These are phyloP conservation scores for Trichogramma dendrolimi DNA, from an alignment of 2,888 invertebrate species.

Conservation along the genomic window DNA sequence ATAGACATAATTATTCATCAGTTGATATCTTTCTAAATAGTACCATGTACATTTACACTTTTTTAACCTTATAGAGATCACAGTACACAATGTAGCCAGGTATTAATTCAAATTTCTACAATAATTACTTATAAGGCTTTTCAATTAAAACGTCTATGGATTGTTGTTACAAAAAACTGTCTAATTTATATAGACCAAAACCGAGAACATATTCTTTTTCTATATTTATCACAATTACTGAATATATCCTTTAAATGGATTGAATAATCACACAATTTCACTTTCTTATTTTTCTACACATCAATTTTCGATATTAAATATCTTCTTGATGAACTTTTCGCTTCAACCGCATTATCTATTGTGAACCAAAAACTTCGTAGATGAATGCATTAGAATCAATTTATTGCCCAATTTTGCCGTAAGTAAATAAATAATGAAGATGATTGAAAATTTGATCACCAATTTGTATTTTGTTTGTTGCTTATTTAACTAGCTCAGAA, in stretches of 20 bases:
- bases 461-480: too few species aligned
- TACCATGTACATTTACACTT: conserved; percentile 35
- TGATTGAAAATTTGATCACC: too few species aligned
- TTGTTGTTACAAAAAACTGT: conserved; percentile 25
- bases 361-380: too few species aligned
- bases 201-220: conserved; percentile 15
- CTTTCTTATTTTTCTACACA: too few species aligned
- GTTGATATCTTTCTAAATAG: conserved; percentile 24
- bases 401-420: too few species aligned
- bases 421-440: too few species aligned
- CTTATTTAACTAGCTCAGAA: too few species aligned
- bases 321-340: too few species aligned
- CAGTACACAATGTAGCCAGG: conserved; percentile 52
- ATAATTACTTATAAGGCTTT: conserved; percentile 33
- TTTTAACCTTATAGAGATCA: conserved; percentile 51
- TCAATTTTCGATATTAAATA: too few species aligned
- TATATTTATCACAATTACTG: conserved; percentile 19
- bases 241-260: background rate
- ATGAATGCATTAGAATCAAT: too few species aligned
- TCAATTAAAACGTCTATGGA: conserved; percentile 19
- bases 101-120: conserved; percentile 45
- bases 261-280: too few species aligned
- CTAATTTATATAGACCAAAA: conserved; percentile 20
- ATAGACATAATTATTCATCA: conserved; percentile 21
- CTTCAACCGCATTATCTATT: too few species aligned